phyloP scores from a whole-genome alignment of 2,113 vertebrate genomes.

The Oreochromis niloticus region DNA sequence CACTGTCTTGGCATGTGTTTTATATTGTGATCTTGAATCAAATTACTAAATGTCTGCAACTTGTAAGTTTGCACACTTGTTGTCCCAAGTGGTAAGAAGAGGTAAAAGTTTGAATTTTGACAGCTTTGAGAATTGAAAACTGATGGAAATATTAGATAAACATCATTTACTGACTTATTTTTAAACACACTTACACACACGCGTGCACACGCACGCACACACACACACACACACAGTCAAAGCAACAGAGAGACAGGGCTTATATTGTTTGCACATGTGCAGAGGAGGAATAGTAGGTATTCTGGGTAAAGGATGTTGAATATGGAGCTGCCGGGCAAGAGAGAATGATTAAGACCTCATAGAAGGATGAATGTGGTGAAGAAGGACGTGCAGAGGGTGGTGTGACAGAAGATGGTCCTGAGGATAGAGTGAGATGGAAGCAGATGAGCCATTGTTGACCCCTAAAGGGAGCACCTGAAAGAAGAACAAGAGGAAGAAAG shows the following conservation, averaged over 20 bases:
- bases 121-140: background rate
- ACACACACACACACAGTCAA: fast-evolving
- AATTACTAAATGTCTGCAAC: background rate
- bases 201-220: too few relatives aligned
- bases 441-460: background rate
- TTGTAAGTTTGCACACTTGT: background rate
- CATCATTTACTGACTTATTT: background rate
- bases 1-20: fast-evolving
- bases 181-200: background rate
- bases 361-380: background rate
- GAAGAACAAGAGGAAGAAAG: background rate
- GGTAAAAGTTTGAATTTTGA: background rate
- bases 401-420: background rate
- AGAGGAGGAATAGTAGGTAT: background rate
- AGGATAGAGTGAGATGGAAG: background rate
- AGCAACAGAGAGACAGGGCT: background rate
- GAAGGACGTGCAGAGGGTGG: background rate
- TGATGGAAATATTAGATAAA: background rate
- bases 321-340: background rate
- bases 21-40: background rate
- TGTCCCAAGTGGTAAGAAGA: background rate
- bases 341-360: background rate
- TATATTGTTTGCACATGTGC: background rate
- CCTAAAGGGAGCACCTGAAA: background rate
- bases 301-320: background rate